phyloP scores from a whole-genome alignment of 1,140 invertebrate genomes.

The Leptestheria dahalacensis region DNA sequence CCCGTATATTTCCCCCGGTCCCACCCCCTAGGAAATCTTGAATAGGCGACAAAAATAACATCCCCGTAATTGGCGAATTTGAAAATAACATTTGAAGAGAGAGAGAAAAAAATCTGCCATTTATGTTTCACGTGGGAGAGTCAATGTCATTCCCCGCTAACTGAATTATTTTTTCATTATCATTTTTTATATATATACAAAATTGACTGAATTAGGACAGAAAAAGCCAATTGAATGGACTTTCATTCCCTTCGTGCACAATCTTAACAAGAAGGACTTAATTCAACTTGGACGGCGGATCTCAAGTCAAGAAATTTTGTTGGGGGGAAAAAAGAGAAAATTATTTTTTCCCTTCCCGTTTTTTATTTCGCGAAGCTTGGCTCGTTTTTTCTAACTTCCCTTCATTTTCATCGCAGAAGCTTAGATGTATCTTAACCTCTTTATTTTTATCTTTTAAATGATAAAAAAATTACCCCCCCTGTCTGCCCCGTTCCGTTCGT shows the following conservation, averaged over 20 bases:
- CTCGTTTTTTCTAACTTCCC: too few species aligned
- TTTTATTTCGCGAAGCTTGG: neutral
- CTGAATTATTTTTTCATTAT: too few species aligned
- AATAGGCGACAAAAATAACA: conserved; percentile 4
- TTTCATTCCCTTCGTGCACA: neutral
- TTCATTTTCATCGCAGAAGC: too few species aligned
- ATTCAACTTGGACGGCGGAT: neutral
- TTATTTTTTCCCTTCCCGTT: neutral
- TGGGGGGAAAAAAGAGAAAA: neutral
- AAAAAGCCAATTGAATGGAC: neutral
- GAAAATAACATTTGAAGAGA: too few species aligned
- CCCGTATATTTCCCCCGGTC: conserved; percentile 24
- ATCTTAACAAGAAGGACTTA: neutral
- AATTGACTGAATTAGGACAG: too few species aligned
- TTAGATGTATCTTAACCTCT: too few species aligned
- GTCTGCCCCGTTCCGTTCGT: too few species aligned
- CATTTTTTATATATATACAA: too few species aligned
- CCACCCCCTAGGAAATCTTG: conserved; percentile 24
- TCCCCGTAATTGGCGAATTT: too few species aligned
- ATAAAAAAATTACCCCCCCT: too few species aligned
- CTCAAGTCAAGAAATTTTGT: neutral
- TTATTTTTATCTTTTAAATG: too few species aligned
- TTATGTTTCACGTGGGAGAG: neutral
- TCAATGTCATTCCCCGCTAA: neutral
- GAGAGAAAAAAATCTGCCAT: neutral